Evolutionary conservation across 2,888 invertebrate genomes (phyloP).

Genomic region (Choristoneura rosaceana): DNA sequence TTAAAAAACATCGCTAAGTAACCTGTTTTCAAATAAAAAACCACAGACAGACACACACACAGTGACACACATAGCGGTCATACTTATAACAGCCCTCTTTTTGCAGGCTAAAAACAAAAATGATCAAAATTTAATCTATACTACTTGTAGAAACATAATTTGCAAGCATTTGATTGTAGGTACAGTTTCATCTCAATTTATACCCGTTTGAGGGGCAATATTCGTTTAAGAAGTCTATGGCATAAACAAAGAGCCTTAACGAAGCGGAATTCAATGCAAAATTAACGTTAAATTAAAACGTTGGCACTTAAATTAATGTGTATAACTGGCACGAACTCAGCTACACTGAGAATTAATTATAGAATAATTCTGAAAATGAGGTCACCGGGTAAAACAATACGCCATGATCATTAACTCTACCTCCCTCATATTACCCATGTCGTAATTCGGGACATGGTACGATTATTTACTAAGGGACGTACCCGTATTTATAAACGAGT

Average conservation of each 20-base stretch:
- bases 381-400: slow-evolving; percentile 19
- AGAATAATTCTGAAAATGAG: slow-evolving; percentile 10
- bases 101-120: no score
- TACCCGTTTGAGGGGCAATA: slow-evolving; percentile 3
- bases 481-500: no score
- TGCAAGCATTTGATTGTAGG: background rate
- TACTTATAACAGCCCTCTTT: no score
- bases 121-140: background rate
- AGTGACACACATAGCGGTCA: no score
- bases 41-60: no score
- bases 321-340: background rate
- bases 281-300: slow-evolving; percentile 22
- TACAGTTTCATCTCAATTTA: slow-evolving; percentile 3
- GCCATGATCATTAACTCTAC: slow-evolving; percentile 19
- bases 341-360: slow-evolving; percentile 9
- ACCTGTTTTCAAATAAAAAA: no score
- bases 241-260: slow-evolving; percentile 2
- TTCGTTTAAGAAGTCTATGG: background rate
- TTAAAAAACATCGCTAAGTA: no score
- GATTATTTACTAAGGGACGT: slow-evolving; percentile 15
- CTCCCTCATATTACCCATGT: background rate
- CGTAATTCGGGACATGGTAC: slow-evolving; percentile 4
- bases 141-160: background rate
- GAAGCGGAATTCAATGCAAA: slow-evolving; percentile 13
- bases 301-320: slow-evolving; percentile 9